Conservation (phyloP, 1,140 invertebrate species). For the Reticulitermes speratus region DNA sequence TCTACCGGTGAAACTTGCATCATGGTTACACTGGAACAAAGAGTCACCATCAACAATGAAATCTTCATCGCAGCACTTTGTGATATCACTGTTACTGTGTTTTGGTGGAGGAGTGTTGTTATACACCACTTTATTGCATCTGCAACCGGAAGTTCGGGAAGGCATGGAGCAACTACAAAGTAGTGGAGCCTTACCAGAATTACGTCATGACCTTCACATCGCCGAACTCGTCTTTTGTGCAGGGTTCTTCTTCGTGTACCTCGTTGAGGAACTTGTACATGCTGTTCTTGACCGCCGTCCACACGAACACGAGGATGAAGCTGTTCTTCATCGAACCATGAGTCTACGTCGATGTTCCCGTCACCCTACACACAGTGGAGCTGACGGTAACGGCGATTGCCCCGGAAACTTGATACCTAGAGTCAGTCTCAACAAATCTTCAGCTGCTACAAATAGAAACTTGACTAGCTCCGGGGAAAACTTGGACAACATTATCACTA, state of each 20-base stretch:
- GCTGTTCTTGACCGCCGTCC: conserved; percentile 52
- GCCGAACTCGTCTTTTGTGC: conserved; percentile 66
- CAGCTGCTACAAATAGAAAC: not conserved
- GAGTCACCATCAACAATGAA: not conserved
- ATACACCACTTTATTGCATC: conserved; percentile 73
- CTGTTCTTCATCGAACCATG: conserved; percentile 53
- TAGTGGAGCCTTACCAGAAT: conserved; percentile 44
- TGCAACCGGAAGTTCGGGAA: conserved; percentile 72
- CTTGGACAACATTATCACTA: conserved; percentile 23
- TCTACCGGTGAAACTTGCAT: conserved; percentile 58
- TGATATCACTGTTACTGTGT: conserved; percentile 64
- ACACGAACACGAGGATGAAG: conserved; percentile 48
- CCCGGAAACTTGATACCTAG: conserved; percentile 41
- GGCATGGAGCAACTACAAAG: conserved; percentile 48
- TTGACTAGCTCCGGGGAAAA: not conserved
- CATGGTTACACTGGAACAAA: conserved; percentile 45
- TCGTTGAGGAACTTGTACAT: conserved; percentile 70
- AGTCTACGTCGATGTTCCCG: conserved; percentile 52
- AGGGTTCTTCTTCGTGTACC: conserved; percentile 73
- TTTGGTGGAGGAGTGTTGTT: conserved; percentile 80
- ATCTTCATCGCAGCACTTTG: conserved; percentile 38
- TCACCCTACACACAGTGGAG: conserved; percentile 36
- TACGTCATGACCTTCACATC: conserved; percentile 49
- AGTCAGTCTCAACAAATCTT: conserved; percentile 29
- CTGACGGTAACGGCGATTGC: conserved; percentile 36